These are phyloP conservation scores for Chamaea fasciata DNA, from an alignment of 2,113 vertebrate genomes.

Conservation along the genomic window DNA sequence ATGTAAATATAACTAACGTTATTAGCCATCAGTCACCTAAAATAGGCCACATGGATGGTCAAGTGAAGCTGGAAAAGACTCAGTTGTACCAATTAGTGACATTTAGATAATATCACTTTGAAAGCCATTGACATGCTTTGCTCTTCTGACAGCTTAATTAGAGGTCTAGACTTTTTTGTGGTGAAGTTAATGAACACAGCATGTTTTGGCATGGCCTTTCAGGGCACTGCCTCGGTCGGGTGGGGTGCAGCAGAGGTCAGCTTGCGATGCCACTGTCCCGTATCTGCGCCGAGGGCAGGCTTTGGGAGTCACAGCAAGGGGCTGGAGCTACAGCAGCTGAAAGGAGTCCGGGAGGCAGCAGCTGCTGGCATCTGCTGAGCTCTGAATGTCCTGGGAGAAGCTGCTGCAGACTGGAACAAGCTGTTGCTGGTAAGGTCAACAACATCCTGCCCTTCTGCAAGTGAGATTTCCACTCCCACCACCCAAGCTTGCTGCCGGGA, in stretches of 20 bases:
- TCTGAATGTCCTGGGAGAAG: neutral
- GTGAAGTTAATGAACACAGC: neutral
- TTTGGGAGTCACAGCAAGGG: neutral
- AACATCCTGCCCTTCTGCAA: neutral
- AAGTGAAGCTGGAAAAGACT: neutral
- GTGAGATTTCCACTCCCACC: neutral
- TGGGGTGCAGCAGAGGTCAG: neutral
- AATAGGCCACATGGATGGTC: neutral
- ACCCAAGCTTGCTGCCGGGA: neutral
- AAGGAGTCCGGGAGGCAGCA: neutral
- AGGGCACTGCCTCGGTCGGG: neutral
- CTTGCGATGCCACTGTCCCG: neutral
- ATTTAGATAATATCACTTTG: neutral
- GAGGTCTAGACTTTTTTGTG: neutral
- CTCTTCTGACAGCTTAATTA: neutral
- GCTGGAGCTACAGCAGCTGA: neutral
- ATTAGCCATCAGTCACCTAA: neutral
- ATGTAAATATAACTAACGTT: neutral
- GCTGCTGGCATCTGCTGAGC: neutral
- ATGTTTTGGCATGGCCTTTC: neutral
- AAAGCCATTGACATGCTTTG: neutral
- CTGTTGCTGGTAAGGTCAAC: neutral
- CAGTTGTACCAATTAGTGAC: neutral
- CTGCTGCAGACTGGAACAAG: neutral
- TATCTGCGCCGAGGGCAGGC: rapidly evolving